Conservation (phyloP, 2,888 invertebrate genomes). For the Pristionchus arcanus region DNA sequence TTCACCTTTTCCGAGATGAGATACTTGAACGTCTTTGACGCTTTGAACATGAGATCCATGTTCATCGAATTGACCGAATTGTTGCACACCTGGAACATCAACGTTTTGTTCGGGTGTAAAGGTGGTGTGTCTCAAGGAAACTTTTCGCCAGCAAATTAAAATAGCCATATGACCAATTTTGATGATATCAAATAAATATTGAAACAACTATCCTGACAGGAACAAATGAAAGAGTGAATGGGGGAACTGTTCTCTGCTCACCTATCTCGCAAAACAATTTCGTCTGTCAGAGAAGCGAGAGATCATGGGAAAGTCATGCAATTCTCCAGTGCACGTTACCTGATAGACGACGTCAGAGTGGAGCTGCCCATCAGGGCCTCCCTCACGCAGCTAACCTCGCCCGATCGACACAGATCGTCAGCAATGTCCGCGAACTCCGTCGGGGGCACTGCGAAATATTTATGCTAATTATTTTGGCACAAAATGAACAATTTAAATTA, state of each 20-base stretch:
- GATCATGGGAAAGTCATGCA: too few species aligned
- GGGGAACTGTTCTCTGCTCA: too few species aligned
- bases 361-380: conserved; percentile 42
- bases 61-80: conserved; percentile 28
- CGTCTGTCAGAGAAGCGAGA: too few species aligned
- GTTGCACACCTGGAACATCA: conserved; percentile 30
- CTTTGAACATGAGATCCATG: conserved; percentile 47
- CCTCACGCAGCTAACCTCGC: conserved; percentile 42
- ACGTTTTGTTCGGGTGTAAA: too few species aligned
- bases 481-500: too few species aligned
- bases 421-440: conserved; percentile 43
- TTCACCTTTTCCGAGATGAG: conserved; percentile 46
- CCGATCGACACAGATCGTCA: conserved; percentile 46
- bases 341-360: conserved; percentile 52
- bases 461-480: too few species aligned
- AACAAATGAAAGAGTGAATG: too few species aligned
- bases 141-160: too few species aligned
- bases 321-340: neutral
- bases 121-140: too few species aligned
- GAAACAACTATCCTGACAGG: too few species aligned
- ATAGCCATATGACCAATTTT: neutral
- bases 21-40: conserved; percentile 53
- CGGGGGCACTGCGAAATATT: conserved; percentile 31
- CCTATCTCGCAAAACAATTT: neutral
- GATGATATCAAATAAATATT: too few species aligned